Evolutionary conservation across 2,888 invertebrate genomes (phyloP).

Genomic region (Tortrix viridana): DNA sequence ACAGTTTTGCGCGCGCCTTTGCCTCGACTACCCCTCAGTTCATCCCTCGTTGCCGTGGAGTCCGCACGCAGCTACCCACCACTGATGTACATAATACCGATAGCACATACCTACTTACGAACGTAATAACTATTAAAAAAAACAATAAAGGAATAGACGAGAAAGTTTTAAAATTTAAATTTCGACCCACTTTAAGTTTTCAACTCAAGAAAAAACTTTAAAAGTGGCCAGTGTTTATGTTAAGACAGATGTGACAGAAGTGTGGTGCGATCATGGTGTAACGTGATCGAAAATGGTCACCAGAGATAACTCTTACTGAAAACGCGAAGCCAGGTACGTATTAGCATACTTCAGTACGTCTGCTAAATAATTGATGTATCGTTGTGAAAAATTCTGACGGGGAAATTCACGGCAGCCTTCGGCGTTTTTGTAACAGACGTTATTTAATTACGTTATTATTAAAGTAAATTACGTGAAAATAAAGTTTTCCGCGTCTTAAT

Average conservation of each 20-base stretch:
- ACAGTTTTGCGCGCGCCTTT: slow-evolving; percentile 80
- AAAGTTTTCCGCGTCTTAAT: neutral
- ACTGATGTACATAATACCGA: slow-evolving; percentile 39
- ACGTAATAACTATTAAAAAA: slow-evolving; percentile 1
- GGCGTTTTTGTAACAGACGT: neutral
- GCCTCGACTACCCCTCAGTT: slow-evolving; percentile 57
- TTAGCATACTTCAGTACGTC: neutral
- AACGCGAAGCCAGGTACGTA: slow-evolving; percentile 31
- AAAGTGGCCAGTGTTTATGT: slow-evolving; percentile 30
- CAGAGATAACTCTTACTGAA: slow-evolving; percentile 15
- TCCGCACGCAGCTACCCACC: slow-evolving; percentile 55
- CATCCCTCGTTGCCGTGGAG: slow-evolving; percentile 44
- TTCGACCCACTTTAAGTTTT: slow-evolving; percentile 2
- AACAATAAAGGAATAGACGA: neutral
- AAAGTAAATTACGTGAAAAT: neutral
- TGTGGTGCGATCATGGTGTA: slow-evolving; percentile 11
- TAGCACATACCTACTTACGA: slow-evolving; percentile 18
- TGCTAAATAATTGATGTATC: too few relatives aligned
- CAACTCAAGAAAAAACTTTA: neutral
- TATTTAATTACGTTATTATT: slow-evolving; percentile 2
- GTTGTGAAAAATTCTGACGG: neutral
- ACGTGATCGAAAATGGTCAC: slow-evolving; percentile 31
- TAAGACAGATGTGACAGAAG: slow-evolving; percentile 26
- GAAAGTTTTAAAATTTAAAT: neutral
- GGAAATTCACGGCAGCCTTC: neutral